A percentile compares a stretch with the other conserved stretches of the same genome.
phyloP scores from a whole-genome alignment of 2,888 invertebrate species.

The Phyto melanocephala region DNA sequence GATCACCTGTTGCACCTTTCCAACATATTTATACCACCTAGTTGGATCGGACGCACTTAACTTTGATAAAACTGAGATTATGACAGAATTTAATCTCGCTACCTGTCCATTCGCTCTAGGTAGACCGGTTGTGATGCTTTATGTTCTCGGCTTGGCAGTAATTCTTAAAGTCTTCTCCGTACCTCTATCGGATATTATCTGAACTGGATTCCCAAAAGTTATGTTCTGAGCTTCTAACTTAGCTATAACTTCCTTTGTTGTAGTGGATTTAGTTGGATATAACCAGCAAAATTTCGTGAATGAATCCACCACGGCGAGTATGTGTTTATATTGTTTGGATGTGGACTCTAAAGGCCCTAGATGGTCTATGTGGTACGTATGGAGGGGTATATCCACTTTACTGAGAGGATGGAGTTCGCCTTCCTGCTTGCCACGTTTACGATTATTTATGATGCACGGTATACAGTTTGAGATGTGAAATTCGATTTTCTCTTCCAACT shows the following conservation, averaged over 20 bases:
- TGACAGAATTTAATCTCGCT: slow-evolving; percentile 42
- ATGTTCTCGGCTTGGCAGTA: slow-evolving; percentile 72
- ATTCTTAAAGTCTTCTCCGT: slow-evolving; percentile 70
- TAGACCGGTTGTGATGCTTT: slow-evolving; percentile 52
- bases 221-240: slow-evolving; percentile 64
- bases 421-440: slow-evolving; percentile 71
- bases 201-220: slow-evolving; percentile 74
- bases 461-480: slow-evolving; percentile 54
- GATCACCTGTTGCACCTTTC: slow-evolving; percentile 27
- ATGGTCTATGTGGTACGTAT: slow-evolving; percentile 69
- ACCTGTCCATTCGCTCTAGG: slow-evolving; percentile 56
- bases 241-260: not conserved
- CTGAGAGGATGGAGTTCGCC: slow-evolving; percentile 70
- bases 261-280: slow-evolving; percentile 23
- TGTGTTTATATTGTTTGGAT: slow-evolving; percentile 54
- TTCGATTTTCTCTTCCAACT: slow-evolving; percentile 50
- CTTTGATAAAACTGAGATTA: slow-evolving; percentile 45
- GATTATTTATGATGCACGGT: slow-evolving; percentile 50
- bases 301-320: slow-evolving; percentile 49
- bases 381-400: slow-evolving; percentile 70
- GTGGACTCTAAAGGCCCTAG: slow-evolving; percentile 64
- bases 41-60: slow-evolving; percentile 32
- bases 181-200: slow-evolving; percentile 73
- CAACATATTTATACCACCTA: slow-evolving; percentile 21
- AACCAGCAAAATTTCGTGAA: slow-evolving; percentile 55